phyloP scores from a whole-genome alignment of 1,140 invertebrate species.

The Pachypeltis micranthus region DNA sequence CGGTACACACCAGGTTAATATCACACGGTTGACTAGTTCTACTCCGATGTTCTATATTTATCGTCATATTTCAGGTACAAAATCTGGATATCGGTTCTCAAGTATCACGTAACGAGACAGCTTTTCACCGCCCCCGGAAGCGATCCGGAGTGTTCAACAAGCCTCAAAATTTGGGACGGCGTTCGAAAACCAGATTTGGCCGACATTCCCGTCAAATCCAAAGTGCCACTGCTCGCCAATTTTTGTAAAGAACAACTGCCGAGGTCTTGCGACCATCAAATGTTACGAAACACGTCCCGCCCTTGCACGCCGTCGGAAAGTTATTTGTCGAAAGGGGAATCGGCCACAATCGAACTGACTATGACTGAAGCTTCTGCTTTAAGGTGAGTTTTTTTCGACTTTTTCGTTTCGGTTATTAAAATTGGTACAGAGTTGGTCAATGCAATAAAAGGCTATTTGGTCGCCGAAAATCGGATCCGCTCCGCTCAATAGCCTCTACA shows the following conservation, averaged over 20 bases:
- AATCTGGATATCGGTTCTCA: constrained; percentile 76
- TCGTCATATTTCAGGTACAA: constrained; percentile 48
- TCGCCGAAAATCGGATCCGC: no score
- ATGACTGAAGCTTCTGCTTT: constrained; percentile 71
- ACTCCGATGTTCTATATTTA: no score
- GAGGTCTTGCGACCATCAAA: constrained; percentile 60
- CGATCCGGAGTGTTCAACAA: constrained; percentile 55
- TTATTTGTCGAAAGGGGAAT: constrained; percentile 66
- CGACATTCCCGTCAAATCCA: constrained; percentile 29
- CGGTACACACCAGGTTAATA: no score
- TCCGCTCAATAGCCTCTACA: no score
- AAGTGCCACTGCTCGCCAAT: constrained; percentile 58
- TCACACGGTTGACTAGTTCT: no score
- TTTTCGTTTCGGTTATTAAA: no score
- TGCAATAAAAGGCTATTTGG: no score
- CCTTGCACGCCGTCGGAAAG: constrained; percentile 70
- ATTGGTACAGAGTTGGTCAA: no score
- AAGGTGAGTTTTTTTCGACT: no score
- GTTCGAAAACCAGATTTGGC: constrained; percentile 48
- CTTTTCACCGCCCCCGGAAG: constrained; percentile 40
- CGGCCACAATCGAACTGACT: constrained; percentile 64
- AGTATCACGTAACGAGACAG: constrained; percentile 60
- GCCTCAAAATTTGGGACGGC: constrained; percentile 72
- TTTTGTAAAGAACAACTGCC: constrained; percentile 67
- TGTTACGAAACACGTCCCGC: constrained; percentile 46